A percentile compares a stretch with the other conserved stretches of the same genome.
Evolutionary conservation across 2,888 invertebrate genomes (phyloP).

Genomic region (Eupelmus urozonus): DNA sequence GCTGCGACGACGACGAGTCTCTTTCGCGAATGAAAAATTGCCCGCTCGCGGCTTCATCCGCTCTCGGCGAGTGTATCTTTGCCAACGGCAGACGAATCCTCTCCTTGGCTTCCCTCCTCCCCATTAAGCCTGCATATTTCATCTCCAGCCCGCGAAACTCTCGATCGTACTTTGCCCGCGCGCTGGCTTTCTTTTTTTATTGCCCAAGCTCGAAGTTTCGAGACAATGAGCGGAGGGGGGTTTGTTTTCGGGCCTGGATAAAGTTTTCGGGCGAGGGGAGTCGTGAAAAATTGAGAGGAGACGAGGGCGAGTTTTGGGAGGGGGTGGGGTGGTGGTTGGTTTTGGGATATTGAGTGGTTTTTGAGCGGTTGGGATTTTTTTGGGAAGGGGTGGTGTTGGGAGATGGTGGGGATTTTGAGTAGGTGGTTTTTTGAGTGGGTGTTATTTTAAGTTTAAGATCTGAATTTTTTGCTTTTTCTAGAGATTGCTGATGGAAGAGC

Average conservation of each 20-base stretch:
- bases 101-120: background rate
- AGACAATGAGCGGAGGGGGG: too few species aligned
- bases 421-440: too few species aligned
- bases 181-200: background rate
- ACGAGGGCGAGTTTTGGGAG: too few species aligned
- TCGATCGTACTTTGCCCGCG: constrained; percentile 32
- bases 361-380: too few species aligned
- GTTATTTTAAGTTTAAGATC: background rate
- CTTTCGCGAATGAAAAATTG: constrained; percentile 49
- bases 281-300: constrained; percentile 22
- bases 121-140: constrained; percentile 51
- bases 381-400: background rate
- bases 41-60: constrained; percentile 7
- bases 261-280: constrained; percentile 10
- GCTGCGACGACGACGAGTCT: constrained; percentile 2
- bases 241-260: background rate
- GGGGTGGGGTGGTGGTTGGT: too few species aligned
- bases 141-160: constrained; percentile 35
- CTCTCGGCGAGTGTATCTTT: constrained; percentile 35
- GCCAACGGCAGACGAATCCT: constrained; percentile 28
- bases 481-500: too few species aligned
- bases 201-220: constrained; percentile 17
- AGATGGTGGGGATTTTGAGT: too few species aligned
- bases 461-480: background rate
- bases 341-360: too few species aligned